Percentiles rank a stretch among this genome's conserved stretches.
Conservation (phyloP, 2,113 vertebrate species). For the Corythaeola cristata region DNA sequence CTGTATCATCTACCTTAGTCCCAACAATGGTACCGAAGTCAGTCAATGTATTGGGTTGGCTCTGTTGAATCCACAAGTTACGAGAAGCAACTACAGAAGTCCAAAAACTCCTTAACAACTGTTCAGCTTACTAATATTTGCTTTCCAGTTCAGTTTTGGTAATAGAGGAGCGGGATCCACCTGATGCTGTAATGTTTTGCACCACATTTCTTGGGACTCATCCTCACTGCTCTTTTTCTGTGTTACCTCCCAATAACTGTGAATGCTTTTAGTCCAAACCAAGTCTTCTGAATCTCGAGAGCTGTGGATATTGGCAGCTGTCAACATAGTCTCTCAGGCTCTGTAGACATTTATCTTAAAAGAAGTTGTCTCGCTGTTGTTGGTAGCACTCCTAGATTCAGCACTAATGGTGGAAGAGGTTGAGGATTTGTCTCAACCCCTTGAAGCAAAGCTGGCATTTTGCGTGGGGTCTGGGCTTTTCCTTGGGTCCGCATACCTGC, state of each 20-base stretch:
- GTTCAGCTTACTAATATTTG: background rate
- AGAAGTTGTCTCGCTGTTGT: background rate
- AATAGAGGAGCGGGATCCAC: background rate
- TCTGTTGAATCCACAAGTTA: background rate
- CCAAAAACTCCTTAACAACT: background rate
- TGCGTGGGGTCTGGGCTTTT: background rate
- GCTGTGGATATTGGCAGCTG: background rate
- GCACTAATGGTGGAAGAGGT: background rate
- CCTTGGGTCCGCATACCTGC: background rate
- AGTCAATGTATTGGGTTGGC: rapidly evolving
- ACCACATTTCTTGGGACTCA: background rate
- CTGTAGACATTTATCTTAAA: background rate
- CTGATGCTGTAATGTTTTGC: background rate
- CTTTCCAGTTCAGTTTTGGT: background rate
- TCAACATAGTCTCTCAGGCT: background rate
- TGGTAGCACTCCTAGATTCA: background rate
- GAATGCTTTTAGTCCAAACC: background rate
- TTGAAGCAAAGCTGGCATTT: background rate
- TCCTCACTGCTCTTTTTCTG: background rate
- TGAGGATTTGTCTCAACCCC: background rate
- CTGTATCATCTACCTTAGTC: background rate
- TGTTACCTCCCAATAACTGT: background rate
- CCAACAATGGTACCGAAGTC: background rate
- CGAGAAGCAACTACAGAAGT: background rate
- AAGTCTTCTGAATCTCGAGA: background rate